phyloP scores from a whole-genome alignment of 37 sponge, comb jelly and placozoan genomes.

The Aphrocallistes beatrix region DNA sequence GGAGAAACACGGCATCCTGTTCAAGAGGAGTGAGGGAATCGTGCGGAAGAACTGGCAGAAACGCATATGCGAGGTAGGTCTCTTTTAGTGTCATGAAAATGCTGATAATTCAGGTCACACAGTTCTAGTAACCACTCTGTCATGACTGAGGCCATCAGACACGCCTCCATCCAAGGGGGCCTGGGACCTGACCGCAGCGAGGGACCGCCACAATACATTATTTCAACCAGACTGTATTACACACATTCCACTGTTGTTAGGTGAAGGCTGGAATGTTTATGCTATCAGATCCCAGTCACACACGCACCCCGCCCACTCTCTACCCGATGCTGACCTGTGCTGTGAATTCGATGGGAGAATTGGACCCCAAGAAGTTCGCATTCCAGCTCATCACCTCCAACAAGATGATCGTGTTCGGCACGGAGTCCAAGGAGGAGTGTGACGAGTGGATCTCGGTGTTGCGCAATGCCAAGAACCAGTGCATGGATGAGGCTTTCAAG shows the following conservation, averaged over 20 bases:
- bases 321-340: conserved; percentile 2
- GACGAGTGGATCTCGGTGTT: not conserved
- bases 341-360: not conserved
- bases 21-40: conserved; percentile 17
- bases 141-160: no score
- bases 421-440: not conserved
- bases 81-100: not conserved
- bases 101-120: no score
- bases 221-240: not conserved
- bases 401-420: not conserved
- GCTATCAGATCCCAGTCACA: not conserved
- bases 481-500: conserved; percentile 4
- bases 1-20: not conserved
- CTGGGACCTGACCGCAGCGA: no score
- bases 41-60: conserved; percentile 27
- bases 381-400: not conserved
- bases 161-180: no score
- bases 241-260: not conserved
- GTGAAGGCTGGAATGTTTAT: not conserved
- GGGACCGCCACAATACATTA: not conserved
- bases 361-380: not conserved
- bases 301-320: not conserved
- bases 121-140: no score
- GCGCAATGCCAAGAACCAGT: not conserved
- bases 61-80: conserved; percentile 19